A percentile compares a stretch with the other conserved stretches of the same genome.
phyloP scores from a whole-genome alignment of 1,140 invertebrate species.

The Drosophila triauraria region DNA sequence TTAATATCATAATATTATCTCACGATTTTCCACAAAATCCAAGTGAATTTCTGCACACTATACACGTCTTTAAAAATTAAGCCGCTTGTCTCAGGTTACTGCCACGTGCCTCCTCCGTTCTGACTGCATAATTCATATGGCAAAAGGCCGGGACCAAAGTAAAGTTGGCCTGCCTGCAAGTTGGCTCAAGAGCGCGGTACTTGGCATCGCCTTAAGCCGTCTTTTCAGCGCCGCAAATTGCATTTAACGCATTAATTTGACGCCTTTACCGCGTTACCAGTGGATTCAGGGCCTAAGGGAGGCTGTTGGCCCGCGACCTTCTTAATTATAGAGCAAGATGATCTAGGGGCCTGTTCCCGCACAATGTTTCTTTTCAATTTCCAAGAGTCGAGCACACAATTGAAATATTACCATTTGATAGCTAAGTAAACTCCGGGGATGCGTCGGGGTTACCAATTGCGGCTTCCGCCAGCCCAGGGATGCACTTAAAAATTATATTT shows the following conservation, averaged over 20 bases:
- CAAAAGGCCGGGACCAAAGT: constrained; percentile 30
- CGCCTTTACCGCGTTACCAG: constrained; percentile 25
- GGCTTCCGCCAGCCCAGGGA: not conserved
- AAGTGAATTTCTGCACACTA: not conserved
- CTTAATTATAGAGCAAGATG: constrained; percentile 26
- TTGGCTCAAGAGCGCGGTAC: constrained; percentile 44
- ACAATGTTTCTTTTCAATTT: constrained; percentile 69
- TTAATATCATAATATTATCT: too few relatives aligned
- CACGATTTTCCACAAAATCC: not conserved
- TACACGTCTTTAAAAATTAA: constrained; percentile 26
- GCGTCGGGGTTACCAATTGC: constrained; percentile 6
- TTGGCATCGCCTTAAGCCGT: constrained; percentile 55
- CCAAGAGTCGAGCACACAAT: constrained; percentile 42
- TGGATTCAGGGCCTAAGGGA: constrained; percentile 10
- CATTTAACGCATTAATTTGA: constrained; percentile 76
- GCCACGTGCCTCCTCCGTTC: not conserved
- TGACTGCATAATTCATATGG: constrained; percentile 50
- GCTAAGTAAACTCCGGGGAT: constrained; percentile 44
- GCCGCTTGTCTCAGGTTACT: constrained; percentile 21
- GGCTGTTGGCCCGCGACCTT: not conserved
- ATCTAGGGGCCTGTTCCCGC: constrained; percentile 11
- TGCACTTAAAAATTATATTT: not conserved
- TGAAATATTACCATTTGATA: constrained; percentile 75
- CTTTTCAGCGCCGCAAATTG: constrained; percentile 63
- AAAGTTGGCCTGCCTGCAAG: constrained; percentile 34